These are phyloP conservation scores for Hydrolagus affinis DNA, from an alignment of 2,113 vertebrate species.

Conservation along the genomic window DNA sequence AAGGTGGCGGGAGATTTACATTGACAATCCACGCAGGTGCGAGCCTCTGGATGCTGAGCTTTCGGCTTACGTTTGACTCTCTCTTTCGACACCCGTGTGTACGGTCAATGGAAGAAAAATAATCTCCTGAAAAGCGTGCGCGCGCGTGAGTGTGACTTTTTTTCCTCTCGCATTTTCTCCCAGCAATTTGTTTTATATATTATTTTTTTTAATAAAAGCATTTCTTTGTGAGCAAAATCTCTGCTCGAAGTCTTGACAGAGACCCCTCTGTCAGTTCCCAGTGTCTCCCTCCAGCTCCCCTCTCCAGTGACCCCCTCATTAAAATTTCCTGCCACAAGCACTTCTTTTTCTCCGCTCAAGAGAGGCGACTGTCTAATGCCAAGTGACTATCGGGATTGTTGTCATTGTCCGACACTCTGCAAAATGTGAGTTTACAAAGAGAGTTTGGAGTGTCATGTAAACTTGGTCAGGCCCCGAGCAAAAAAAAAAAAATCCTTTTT, in stretches of 20 bases:
- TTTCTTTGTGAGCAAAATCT: conserved; percentile 11
- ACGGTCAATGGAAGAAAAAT: too few relatives aligned
- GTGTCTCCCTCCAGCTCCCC: conserved; percentile 43
- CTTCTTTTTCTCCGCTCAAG: conserved; percentile 83
- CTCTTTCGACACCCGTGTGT: too few relatives aligned
- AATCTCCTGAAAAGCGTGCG: too few relatives aligned
- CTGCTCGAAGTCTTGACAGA: conserved; percentile 56
- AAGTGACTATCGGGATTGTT: conserved; percentile 84
- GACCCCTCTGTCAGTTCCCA: conserved; percentile 68
- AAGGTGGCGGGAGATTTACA: too few relatives aligned
- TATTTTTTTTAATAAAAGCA: not conserved
- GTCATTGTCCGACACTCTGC: conserved; percentile 77
- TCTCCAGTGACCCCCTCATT: conserved; percentile 60
- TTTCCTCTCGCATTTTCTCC: too few relatives aligned
- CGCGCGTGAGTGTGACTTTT: too few relatives aligned
- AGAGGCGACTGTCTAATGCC: conserved; percentile 88
- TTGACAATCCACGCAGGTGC: too few relatives aligned
- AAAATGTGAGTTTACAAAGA: conserved; percentile 67
- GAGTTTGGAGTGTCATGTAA: conserved; percentile 83
- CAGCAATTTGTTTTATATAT: too few relatives aligned
- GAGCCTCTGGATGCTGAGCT: too few relatives aligned
- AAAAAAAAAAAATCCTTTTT: conserved; percentile 88
- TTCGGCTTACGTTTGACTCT: too few relatives aligned
- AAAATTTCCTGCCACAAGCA: conserved; percentile 83
- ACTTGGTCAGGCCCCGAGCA: conserved; percentile 66